phyloP scores from a whole-genome alignment of 2,888 invertebrate genomes.

The Lypha dubia region DNA sequence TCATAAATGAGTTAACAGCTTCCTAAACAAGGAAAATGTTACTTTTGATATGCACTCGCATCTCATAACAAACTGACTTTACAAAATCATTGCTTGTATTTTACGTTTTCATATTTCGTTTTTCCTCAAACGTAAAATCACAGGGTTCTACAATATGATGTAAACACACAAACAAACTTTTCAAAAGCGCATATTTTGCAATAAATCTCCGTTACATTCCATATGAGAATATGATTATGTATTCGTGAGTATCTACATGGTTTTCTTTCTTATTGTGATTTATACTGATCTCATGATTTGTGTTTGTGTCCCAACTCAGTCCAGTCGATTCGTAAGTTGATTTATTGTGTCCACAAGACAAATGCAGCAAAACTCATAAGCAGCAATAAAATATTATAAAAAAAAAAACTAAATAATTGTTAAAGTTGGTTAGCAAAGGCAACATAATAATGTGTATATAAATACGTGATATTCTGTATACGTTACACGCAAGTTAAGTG shows the following conservation, averaged over 20 bases:
- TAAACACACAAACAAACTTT: background rate
- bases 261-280: slow-evolving; percentile 64
- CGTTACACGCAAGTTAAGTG: background rate
- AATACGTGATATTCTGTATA: background rate
- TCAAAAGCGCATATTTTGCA: too few species aligned
- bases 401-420: slow-evolving; percentile 38
- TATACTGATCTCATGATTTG: slow-evolving; percentile 59
- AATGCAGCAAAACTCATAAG: slow-evolving; percentile 31
- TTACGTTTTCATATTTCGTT: background rate
- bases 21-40: slow-evolving; percentile 60
- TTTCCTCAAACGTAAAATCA: slow-evolving; percentile 11
- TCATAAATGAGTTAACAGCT: slow-evolving; percentile 63
- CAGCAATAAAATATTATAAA: background rate
- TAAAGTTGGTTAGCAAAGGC: slow-evolving; percentile 23
- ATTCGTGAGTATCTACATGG: slow-evolving; percentile 32
- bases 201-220: too few species aligned
- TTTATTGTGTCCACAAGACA: slow-evolving; percentile 65
- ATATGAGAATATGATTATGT: background rate
- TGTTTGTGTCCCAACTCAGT: slow-evolving; percentile 41
- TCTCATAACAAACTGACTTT: slow-evolving; percentile 31
- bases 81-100: background rate
- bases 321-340: slow-evolving; percentile 48
- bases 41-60: slow-evolving; percentile 40
- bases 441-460: slow-evolving; percentile 37
- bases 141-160: slow-evolving; percentile 1